Evolutionary conservation across 2,888 invertebrate species (phyloP), one percentile per base, ranked within the genome.

Genomic region (Lampropteryx suffumata): DNA sequence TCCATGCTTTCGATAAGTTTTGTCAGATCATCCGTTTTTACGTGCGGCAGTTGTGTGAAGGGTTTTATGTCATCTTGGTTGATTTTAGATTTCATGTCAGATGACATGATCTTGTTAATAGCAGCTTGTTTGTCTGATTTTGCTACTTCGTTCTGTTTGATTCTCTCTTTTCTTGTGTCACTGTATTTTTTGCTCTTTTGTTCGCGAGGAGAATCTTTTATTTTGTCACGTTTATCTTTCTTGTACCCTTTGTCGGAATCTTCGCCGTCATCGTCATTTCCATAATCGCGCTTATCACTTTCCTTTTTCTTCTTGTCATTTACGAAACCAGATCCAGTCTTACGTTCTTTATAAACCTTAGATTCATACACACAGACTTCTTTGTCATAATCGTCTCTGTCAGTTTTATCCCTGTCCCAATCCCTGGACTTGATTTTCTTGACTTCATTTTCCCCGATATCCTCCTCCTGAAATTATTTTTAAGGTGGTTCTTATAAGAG

Each of bases 301-400:
- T 91, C 91, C 52, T 80, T 87, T 61, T 91, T 90, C 57, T 90
- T 90, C 55, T 89, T 89, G 52, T 92, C 92, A 56, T 73, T 70
- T 33, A 80, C 68, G 50, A 70, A 61, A 60, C 79, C 85, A 46
- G 71, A 58, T 13, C 67, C 73, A 48, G 73, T 46, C 62, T 89
- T 90, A n/a, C 84, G 77, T 55, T 88, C 89, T 64, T 83, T 83
- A 55, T 78, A 86, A 10, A 80, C 76, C 73, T 87, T 88, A 39
- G 84, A 82, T 74, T 90, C 90, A 64, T 76, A 86, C 26, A 86
- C 76, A 61, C 76, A 73, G 49, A 75, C 78, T 55, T 86, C 86
- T 73, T 57, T 71, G 14, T 83, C 83, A 42, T 76, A 73, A 28
- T 89, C 90, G 49, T 90, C 90, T 74, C 76, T 84, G 8, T 80